Evolutionary conservation across 1,140 invertebrate genomes (phyloP).

Genomic region (Sarcophaga bullata): DNA sequence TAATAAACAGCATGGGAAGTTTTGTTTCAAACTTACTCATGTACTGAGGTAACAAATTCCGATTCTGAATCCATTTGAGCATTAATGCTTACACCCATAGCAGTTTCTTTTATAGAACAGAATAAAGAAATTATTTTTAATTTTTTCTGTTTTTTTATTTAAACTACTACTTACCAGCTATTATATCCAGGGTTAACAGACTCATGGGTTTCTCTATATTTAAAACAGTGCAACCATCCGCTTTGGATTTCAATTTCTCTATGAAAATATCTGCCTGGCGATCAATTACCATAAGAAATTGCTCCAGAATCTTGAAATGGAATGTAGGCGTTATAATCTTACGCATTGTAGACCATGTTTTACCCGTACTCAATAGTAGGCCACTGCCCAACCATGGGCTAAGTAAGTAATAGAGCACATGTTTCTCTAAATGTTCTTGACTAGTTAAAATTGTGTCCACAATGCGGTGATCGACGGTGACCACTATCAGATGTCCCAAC

Average conservation of each 20-base stretch:
- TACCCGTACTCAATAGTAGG: slow-evolving; percentile 69
- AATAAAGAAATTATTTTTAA: slow-evolving; percentile 14
- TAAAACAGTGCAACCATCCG: slow-evolving; percentile 58
- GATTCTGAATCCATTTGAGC: slow-evolving; percentile 76
- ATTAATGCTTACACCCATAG: slow-evolving; percentile 82
- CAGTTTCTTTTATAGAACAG: slow-evolving; percentile 73
- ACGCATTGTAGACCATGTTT: slow-evolving; percentile 54
- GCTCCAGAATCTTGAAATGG: slow-evolving; percentile 81
- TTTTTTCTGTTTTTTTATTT: slow-evolving; percentile 56
- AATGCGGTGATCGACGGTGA: slow-evolving; percentile 64
- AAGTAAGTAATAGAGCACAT: slow-evolving; percentile 62
- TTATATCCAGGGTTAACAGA: slow-evolving; percentile 54
- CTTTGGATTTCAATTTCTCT: slow-evolving; percentile 69
- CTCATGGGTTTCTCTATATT: slow-evolving; percentile 52
- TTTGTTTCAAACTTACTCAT: slow-evolving; percentile 67
- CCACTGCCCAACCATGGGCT: slow-evolving; percentile 74
- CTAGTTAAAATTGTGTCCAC: slow-evolving; percentile 54
- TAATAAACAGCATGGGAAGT: not conserved
- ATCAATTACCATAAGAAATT: slow-evolving; percentile 80
- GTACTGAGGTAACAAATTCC: slow-evolving; percentile 78
- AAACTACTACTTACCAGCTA: slow-evolving; percentile 67
- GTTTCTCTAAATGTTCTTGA: slow-evolving; percentile 56
- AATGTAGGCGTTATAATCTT: slow-evolving; percentile 80
- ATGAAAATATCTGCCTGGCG: slow-evolving; percentile 75
- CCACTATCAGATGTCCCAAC: slow-evolving; percentile 62